Evolutionary conservation across 1,140 invertebrate species (phyloP).

Genomic region (Meteorus sp.): DNA sequence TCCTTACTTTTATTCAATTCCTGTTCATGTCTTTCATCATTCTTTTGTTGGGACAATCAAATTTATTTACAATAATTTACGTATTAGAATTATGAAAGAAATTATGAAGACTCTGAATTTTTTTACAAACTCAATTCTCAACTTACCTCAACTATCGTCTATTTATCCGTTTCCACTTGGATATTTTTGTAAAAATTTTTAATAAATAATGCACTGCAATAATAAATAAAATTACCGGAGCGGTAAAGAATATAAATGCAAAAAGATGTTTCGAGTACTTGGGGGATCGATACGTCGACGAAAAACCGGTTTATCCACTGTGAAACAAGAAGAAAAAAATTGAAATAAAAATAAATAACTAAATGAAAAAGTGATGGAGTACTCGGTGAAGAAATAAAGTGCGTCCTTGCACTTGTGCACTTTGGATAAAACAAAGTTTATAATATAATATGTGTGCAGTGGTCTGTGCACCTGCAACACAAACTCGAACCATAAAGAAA

Average conservation of each 20-base stretch:
- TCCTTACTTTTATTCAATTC: no score
- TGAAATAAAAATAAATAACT: constrained; percentile 1
- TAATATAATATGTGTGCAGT: no score
- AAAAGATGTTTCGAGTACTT: constrained; percentile 30
- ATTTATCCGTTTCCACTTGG: no score
- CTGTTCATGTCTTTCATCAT: no score
- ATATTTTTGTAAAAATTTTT: no score
- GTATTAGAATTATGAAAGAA: no score
- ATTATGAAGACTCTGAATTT: no score
- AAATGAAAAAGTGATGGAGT: constrained; percentile 12
- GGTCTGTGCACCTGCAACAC: constrained; percentile 7
- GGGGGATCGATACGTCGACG: constrained; percentile 14
- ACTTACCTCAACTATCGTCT: no score
- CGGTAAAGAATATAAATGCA: constrained; percentile 18
- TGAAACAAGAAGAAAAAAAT: constrained; percentile 15
- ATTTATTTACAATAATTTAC: no score
- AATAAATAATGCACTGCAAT: constrained; percentile 21
- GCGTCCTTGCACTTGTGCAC: background rate
- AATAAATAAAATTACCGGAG: no score
- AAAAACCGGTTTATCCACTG: constrained; percentile 24
- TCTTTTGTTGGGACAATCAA: no score
- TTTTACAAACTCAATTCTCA: no score
- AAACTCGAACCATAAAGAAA: background rate
- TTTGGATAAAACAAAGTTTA: constrained; percentile 1
- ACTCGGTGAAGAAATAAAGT: constrained; percentile 15